Base-by-base conservation (phyloP, 2,888 invertebrate species). In the Heteropelma amictum region DNA sequence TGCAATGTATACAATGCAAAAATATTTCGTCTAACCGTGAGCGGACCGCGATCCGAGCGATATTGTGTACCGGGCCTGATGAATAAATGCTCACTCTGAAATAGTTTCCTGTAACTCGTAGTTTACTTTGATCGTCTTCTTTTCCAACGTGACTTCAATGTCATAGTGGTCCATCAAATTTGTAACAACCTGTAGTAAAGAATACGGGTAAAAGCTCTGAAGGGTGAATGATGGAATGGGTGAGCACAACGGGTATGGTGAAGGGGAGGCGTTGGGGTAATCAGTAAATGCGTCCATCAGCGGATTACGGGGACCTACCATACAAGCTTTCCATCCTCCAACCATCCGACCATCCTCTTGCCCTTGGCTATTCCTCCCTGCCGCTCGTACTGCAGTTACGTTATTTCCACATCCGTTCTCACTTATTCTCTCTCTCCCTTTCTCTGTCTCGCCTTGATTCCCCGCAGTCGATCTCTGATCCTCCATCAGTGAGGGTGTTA, bases 271-370 rank as follows among this genome's bases (percentile, higher is more conserved):
- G 82, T 81, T 82, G 81, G 83, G 84, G 83, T 85, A 86, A 86
- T 86, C 86, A 85, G 86, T 84, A 84, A 85, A 85, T 86, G 86
- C 85, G 85, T 85, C 86, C 85, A 86, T 86, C 85, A 85, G 84
- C 83, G 84, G 85, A 85, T 86, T 86, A 85, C 83, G 82, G 81
- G 82, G 84, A 83, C 84, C 83, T 42, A 60, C 76, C 72, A 40
- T 73, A 56, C 75, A 65, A 70, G 80, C 64, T 12, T 47, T 75
- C 72, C 79, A 68, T 74, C 70, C 70, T 61, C 70, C 73, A 71
- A 75, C 70, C 71, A 53, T 77, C 73, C 75, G 73, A 61, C 74
- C 73, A 35, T 33, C 33, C 51, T 56, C 42, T 49, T 58, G 58
- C 58, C 58, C 14, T 45, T 21, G 54, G 49, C 40, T 35, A 12